These are phyloP conservation scores for Orussus abietinus DNA, from an alignment of 1,140 invertebrate species.

Conservation along the genomic window DNA sequence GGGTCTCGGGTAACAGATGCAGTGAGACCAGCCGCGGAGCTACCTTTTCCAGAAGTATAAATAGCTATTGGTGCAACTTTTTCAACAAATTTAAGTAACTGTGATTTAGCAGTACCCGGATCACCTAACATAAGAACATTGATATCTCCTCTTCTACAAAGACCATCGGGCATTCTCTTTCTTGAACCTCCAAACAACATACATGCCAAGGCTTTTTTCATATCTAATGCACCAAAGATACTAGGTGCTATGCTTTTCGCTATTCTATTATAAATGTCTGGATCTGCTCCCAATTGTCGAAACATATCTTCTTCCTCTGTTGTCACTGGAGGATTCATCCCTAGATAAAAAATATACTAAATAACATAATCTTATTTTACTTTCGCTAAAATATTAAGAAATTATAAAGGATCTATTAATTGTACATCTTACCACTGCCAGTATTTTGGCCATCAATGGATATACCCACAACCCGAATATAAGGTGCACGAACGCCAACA, in stretches of 20 bases:
- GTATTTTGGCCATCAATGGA: constrained; percentile 69
- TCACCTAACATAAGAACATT: constrained; percentile 95
- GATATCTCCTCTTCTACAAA: constrained; percentile 94
- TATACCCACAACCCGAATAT: constrained; percentile 92
- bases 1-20: constrained; percentile 96
- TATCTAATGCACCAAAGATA: constrained; percentile 91
- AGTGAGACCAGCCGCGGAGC: constrained; percentile 96
- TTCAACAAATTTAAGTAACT: constrained; percentile 97
- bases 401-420: constrained; percentile 39
- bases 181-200: constrained; percentile 90
- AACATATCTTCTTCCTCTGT: constrained; percentile 92
- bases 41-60: constrained; percentile 98
- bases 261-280: constrained; percentile 88
- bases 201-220: constrained; percentile 97
- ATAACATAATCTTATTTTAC: constrained; percentile 1
- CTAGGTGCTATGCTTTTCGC: constrained; percentile 93
- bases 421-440: constrained; percentile 68
- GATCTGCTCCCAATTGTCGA: constrained; percentile 73
- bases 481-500: constrained; percentile 90
- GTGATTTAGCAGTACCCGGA: constrained; percentile 98
- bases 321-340: constrained; percentile 55
- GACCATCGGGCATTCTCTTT: constrained; percentile 90
- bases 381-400: constrained; percentile 9
- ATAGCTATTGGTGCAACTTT: constrained; percentile 92
- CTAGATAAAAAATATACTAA: constrained; percentile 17